Conservation (phyloP, 2,888 invertebrate genomes). For the Pocota personata region DNA sequence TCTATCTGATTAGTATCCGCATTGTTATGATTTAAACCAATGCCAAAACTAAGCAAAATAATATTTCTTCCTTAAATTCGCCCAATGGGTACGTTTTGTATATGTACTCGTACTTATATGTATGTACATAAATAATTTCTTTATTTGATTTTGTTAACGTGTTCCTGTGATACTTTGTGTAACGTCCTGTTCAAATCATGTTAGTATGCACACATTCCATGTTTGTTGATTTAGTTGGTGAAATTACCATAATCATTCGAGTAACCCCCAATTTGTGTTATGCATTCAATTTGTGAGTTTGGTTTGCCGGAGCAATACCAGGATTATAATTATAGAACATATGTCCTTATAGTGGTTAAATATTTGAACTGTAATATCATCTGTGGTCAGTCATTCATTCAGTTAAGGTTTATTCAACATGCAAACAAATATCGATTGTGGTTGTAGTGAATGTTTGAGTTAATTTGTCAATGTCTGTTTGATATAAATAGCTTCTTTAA, state of each 20-base stretch:
- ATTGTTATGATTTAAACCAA: neutral
- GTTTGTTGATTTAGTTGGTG: slow-evolving; percentile 55
- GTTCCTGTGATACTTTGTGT: neutral
- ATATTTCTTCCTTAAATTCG: neutral
- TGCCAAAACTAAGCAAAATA: no score
- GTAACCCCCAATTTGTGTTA: slow-evolving; percentile 40
- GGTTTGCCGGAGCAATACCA: slow-evolving; percentile 23
- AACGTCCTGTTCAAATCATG: slow-evolving; percentile 31
- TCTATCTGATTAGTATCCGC: neutral
- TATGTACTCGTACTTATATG: neutral
- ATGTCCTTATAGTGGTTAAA: slow-evolving; percentile 64
- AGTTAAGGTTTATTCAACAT: slow-evolving; percentile 66
- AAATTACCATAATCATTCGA: slow-evolving; percentile 64
- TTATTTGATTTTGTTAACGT: neutral
- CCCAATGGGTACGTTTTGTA: neutral
- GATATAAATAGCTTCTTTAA: no score
- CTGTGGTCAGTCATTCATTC: slow-evolving; percentile 54
- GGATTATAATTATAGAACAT: slow-evolving; percentile 65
- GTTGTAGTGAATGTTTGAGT: neutral
- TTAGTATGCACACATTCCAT: slow-evolving; percentile 7
- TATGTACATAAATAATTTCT: neutral
- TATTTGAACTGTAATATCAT: slow-evolving; percentile 70
- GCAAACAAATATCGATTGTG: slow-evolving; percentile 40
- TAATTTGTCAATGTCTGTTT: neutral
- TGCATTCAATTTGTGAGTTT: slow-evolving; percentile 54